Percentiles rank a stretch among this genome's conserved stretches.
Evolutionary conservation across 2,797 vertebrate species (phyloP).

Genomic region (Muraenolepis orangiensis): DNA sequence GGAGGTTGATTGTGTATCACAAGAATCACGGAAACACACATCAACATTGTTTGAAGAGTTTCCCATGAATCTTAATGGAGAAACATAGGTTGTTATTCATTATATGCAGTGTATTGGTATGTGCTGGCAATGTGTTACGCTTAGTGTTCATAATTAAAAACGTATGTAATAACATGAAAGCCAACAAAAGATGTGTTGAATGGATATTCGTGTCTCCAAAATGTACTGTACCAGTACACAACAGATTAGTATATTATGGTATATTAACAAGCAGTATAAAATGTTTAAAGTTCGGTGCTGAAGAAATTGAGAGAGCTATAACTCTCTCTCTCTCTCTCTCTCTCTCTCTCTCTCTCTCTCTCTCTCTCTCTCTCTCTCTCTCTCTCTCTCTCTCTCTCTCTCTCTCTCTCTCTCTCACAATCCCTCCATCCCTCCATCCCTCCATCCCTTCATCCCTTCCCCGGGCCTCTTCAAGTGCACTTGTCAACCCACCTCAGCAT

Average conservation of each 20-base stretch:
- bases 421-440: background rate
- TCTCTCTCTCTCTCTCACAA: background rate
- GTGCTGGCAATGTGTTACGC: background rate
- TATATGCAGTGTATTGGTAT: background rate
- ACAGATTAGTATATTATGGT: background rate
- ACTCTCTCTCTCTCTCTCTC: background rate
- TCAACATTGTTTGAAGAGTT: background rate
- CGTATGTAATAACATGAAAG: background rate
- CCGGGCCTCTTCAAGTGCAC: background rate
- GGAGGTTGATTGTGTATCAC: too few species aligned
- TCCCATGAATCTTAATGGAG: background rate
- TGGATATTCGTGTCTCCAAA: background rate
- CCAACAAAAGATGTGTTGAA: background rate
- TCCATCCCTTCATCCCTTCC: background rate
- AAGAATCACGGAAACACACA: too few species aligned
- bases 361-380: background rate
- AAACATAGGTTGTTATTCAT: background rate
- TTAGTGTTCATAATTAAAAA: background rate
- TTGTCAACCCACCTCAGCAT: constrained; percentile 13
- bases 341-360: background rate
- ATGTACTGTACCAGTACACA: too few species aligned
- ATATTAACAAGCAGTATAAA: too few species aligned
- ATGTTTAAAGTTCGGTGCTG: too few species aligned
- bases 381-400: background rate
- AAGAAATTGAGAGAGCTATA: too few species aligned